Percentiles rank a stretch among this genome's conserved stretches.
Conservation (phyloP, 2,113 vertebrate genomes). For the Etia nguti region DNA sequence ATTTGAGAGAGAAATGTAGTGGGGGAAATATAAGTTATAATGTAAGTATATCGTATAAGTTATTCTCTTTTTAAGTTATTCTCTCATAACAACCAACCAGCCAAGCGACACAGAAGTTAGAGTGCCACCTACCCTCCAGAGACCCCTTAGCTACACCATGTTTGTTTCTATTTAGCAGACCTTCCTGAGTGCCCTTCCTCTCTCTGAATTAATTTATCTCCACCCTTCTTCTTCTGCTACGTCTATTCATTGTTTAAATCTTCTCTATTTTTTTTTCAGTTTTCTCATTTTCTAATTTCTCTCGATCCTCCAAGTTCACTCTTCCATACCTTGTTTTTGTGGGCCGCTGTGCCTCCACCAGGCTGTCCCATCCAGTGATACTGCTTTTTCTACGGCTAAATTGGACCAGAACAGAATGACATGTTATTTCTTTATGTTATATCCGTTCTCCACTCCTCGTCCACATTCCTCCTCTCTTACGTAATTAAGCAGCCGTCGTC, state of each 20-base stretch:
- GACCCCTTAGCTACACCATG: neutral
- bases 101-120: neutral
- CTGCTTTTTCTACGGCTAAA: neutral
- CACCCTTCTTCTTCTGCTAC: neutral
- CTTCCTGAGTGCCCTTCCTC: neutral
- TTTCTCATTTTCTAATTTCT: neutral
- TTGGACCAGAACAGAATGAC: neutral
- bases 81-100: neutral
- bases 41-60: neutral
- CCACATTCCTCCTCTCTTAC: neutral
- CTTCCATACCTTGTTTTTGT: neutral
- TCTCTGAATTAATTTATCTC: neutral
- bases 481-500: neutral
- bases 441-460: neutral
- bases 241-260: neutral
- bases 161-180: neutral
- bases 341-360: neutral
- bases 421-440: neutral
- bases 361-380: neutral
- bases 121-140: neutral
- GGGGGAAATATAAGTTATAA: neutral
- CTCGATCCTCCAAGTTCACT: neutral
- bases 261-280: neutral
- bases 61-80: neutral
- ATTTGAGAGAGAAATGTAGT: neutral